Base-by-base conservation (phyloP, 2,797 vertebrate species). In the Oophaga sylvatica region DNA sequence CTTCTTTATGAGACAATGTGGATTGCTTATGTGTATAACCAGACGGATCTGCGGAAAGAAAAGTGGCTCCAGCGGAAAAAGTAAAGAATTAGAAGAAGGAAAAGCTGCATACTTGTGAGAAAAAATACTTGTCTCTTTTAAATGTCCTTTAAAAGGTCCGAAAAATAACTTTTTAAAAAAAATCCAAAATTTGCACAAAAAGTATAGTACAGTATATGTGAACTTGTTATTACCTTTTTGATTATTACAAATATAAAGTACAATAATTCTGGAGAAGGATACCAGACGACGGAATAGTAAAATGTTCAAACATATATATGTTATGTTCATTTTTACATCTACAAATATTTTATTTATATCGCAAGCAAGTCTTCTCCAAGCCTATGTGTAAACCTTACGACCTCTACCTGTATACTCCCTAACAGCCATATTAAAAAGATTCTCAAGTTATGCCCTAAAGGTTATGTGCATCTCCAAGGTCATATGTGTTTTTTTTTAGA, bases 31-130 rank as follows among this genome's bases (percentile, higher is more conserved):
- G 98, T 99, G 97, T 93, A 97, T 99, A 94, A 97, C 97, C 48
- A 97, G 97, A 91, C 96, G 96, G 65, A 94, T 99, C 87, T 99
- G 98, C 87, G 96, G 97, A 90, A 99, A 99, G 93, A 99, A 98
- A 88, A 98, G 96, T 13, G 95, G 97, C 83, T 98, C 98, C 90
- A 97, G 97, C 81, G 96, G 97, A 89, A 99, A 99, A 92, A 97
- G 96, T 91, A 99, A 99, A 94, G 98, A 99, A 68, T 93, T 98
- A 0, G 98, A 99, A 93, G 98, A 99, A 93, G 98, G 98, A 88
- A 99, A 99, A 90, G 98, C 98, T 0, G 97, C 98, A 80, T 99
- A 99, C 91, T 95, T 99, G 98, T 99, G 93, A 99, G 98, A 98
- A 93, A 79, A 73, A 81, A 83, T 59, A 71, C 26, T 80, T 83